A percentile compares a stretch with the other conserved stretches of the same genome.
Conservation (phyloP, 2,888 invertebrate genomes). For the Melolontha melolontha region DNA sequence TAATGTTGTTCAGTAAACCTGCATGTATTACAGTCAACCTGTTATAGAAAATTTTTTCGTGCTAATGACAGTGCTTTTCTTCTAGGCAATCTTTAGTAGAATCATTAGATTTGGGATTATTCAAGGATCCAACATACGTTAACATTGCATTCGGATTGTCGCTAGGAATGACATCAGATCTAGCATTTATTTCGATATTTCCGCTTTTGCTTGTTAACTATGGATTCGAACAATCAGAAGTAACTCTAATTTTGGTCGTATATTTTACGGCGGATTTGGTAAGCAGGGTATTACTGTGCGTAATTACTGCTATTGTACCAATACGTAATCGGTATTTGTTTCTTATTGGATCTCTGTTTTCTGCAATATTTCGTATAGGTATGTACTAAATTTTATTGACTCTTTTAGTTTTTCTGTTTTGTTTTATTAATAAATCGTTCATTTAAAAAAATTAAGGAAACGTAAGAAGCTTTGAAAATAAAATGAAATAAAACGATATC, state of each 20-base stretch:
- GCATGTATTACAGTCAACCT: too few species aligned
- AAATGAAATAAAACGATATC: too few species aligned
- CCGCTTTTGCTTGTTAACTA: constrained; percentile 73
- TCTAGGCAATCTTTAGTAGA: constrained; percentile 69
- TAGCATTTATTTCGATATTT: constrained; percentile 77
- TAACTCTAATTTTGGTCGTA: constrained; percentile 77
- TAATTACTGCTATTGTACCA: constrained; percentile 72
- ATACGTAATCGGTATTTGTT: constrained; percentile 76
- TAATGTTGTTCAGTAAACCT: too few species aligned
- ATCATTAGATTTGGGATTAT: constrained; percentile 72
- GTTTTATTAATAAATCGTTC: too few species aligned
- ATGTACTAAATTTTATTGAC: constrained; percentile 60
- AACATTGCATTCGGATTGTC: constrained; percentile 79
- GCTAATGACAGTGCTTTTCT: too few species aligned
- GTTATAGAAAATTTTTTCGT: too few species aligned
- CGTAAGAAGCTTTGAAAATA: too few species aligned
- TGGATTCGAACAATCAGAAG: constrained; percentile 71
- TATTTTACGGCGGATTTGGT: constrained; percentile 77
- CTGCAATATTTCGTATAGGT: constrained; percentile 78
- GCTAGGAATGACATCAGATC: constrained; percentile 76
- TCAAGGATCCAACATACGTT: constrained; percentile 74
- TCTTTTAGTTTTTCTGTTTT: constrained; percentile 15
- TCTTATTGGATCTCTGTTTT: constrained; percentile 73
- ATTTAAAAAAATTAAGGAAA: too few species aligned
- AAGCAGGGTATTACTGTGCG: constrained; percentile 73